Evolutionary conservation across 2,797 vertebrate species (phyloP).

Genomic region (Macroramphosus scolopax): DNA sequence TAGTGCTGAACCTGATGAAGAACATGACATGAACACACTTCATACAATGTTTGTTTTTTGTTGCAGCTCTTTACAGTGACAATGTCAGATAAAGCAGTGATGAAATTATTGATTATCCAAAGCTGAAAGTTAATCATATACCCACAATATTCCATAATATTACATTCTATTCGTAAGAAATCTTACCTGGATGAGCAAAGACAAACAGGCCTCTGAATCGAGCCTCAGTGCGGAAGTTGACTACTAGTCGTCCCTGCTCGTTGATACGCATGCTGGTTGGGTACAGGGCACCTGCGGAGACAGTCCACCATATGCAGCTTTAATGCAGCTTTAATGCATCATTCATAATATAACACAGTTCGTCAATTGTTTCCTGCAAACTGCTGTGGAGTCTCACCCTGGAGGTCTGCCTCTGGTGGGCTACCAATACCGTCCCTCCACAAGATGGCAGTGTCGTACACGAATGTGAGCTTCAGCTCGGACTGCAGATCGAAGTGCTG

Average conservation of each 20-base stretch:
- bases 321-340: not conserved
- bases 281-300: slow-evolving; percentile 85
- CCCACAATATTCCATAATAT: not conserved
- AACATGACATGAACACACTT: no score
- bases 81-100: not conserved
- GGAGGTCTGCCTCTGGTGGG: slow-evolving; percentile 90
- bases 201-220: slow-evolving; percentile 92
- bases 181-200: slow-evolving; percentile 79
- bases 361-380: not conserved
- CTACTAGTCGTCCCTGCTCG: slow-evolving; percentile 87
- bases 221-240: slow-evolving; percentile 93
- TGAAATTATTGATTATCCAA: not conserved
- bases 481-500: slow-evolving; percentile 96
- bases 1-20: slow-evolving; percentile 81
- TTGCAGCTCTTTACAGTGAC: no score
- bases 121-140: not conserved
- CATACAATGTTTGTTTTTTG: no score
- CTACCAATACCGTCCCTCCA: slow-evolving; percentile 94
- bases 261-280: slow-evolving; percentile 96
- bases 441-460: slow-evolving; percentile 98
- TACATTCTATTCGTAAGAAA: not conserved
- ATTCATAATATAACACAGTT: not conserved
- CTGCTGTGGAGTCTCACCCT: slow-evolving; percentile 73
- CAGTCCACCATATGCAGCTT: not conserved
- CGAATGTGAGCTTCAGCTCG: slow-evolving; percentile 92